Percentiles rank a stretch among this genome's conserved stretches.
Evolutionary conservation across 2,797 vertebrate species (phyloP).

Genomic region (Hyperoplus immaculatus): DNA sequence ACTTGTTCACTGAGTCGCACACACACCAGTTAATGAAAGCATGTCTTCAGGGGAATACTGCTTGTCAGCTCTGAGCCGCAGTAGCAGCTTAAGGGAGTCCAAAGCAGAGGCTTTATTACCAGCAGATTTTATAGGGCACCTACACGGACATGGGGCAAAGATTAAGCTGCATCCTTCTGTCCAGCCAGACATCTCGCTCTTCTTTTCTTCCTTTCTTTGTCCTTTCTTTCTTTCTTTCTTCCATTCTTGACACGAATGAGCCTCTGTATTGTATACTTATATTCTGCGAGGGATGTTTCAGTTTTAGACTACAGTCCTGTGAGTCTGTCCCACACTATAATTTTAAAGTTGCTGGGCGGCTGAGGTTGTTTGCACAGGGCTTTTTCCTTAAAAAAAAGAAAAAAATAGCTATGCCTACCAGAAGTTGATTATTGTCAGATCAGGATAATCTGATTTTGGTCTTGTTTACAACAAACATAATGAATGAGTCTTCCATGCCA

Average conservation of each 20-base stretch:
- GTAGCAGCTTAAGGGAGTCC: slow-evolving; percentile 79
- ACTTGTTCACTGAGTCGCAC: slow-evolving; percentile 13
- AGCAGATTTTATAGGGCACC: slow-evolving; percentile 80
- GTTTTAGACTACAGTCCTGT: background rate
- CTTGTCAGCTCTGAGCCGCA: slow-evolving; percentile 79
- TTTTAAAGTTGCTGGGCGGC: slow-evolving; percentile 1
- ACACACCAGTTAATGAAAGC: slow-evolving; percentile 84
- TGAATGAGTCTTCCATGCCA: slow-evolving; percentile 49
- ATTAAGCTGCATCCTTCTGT: slow-evolving; percentile 73
- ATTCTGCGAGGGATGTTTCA: slow-evolving; percentile 14
- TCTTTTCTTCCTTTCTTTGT: background rate
- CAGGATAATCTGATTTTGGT: slow-evolving; percentile 36
- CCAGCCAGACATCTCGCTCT: slow-evolving; percentile 9
- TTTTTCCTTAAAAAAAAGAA: background rate
- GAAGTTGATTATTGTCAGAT: slow-evolving; percentile 5
- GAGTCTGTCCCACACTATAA: background rate
- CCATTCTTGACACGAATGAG: background rate
- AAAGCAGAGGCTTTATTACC: slow-evolving; percentile 76
- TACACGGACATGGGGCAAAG: slow-evolving; percentile 61
- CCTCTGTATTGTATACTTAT: slow-evolving; percentile 8
- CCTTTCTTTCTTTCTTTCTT: slow-evolving; percentile 4
- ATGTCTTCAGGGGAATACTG: slow-evolving; percentile 86
- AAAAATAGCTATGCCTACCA: slow-evolving; percentile 2
- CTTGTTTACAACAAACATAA: slow-evolving; percentile 54
- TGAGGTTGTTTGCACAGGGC: background rate